Conservation (phyloP, 92 coral and sea anemone species). For the Porites rus region DNA sequence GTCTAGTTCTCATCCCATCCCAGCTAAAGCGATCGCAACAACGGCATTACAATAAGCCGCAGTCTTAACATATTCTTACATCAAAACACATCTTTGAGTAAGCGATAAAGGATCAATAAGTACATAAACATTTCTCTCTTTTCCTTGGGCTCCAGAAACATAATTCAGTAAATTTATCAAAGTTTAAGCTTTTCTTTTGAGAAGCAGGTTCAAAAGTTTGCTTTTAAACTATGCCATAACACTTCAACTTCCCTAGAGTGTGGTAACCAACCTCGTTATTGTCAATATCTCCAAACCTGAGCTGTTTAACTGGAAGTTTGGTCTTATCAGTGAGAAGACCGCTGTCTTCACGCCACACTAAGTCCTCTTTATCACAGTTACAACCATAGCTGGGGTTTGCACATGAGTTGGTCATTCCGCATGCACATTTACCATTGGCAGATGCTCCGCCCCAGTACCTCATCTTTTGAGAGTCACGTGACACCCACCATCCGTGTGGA, state of each 20-base stretch:
- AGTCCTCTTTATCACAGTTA: background rate
- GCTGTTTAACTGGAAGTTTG: background rate
- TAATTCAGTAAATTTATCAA: no score
- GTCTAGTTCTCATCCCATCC: no score
- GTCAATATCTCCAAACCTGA: no score
- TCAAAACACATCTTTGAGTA: no score
- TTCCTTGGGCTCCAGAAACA: no score
- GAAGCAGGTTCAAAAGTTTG: no score
- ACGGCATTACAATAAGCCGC: no score
- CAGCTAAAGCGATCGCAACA: no score
- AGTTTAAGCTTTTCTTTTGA: background rate
- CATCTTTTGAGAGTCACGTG: slow-evolving; percentile 57
- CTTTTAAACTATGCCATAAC: slow-evolving; percentile 39
- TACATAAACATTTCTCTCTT: no score
- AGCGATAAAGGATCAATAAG: no score
- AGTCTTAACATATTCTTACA: background rate
- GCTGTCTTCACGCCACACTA: background rate
- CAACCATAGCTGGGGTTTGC: background rate
- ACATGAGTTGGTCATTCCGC: slow-evolving; percentile 60
- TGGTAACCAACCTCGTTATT: slow-evolving; percentile 50
- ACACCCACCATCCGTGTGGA: slow-evolving; percentile 53
- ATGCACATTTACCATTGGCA: slow-evolving; percentile 63
- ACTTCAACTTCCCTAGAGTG: slow-evolving; percentile 55
- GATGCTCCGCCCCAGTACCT: slow-evolving; percentile 73
- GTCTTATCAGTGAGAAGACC: background rate